A percentile compares a stretch with the other conserved stretches of the same genome.
Evolutionary conservation across 2,888 invertebrate species (phyloP).

Genomic region (Tubulanus polymorphus): DNA sequence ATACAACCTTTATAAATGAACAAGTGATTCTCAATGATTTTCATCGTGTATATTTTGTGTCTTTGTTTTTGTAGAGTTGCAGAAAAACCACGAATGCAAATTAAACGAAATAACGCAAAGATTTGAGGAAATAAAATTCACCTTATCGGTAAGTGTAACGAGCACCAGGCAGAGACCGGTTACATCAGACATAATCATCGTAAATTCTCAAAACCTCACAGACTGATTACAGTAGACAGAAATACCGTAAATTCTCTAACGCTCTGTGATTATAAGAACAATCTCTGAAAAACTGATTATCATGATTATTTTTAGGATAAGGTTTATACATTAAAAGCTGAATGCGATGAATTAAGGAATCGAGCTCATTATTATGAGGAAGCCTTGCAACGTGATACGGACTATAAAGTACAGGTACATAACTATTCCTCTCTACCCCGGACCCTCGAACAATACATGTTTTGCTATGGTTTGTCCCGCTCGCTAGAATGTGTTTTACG

Average conservation of each 20-base stretch:
- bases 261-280: neutral
- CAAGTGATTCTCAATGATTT: too few species aligned
- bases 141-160: conserved; percentile 43
- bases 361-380: conserved; percentile 50
- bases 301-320: conserved; percentile 36
- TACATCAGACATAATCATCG: too few species aligned
- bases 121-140: conserved; percentile 48
- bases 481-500: too few species aligned
- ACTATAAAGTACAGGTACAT: conserved; percentile 54
- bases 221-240: too few species aligned
- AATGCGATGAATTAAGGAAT: conserved; percentile 49
- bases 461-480: too few species aligned
- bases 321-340: conserved; percentile 42
- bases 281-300: too few species aligned
- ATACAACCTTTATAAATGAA: too few species aligned
- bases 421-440: too few species aligned
- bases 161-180: too few species aligned
- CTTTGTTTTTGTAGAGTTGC: conserved; percentile 37
- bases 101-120: conserved; percentile 50
- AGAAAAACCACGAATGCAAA: conserved; percentile 49
- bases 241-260: too few species aligned
- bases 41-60: neutral
- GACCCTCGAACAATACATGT: too few species aligned
- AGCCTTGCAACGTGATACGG: conserved; percentile 51
- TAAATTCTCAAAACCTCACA: too few species aligned